Conservation (phyloP, 2,888 invertebrate genomes). For the Cheiracanthium punctorium region DNA sequence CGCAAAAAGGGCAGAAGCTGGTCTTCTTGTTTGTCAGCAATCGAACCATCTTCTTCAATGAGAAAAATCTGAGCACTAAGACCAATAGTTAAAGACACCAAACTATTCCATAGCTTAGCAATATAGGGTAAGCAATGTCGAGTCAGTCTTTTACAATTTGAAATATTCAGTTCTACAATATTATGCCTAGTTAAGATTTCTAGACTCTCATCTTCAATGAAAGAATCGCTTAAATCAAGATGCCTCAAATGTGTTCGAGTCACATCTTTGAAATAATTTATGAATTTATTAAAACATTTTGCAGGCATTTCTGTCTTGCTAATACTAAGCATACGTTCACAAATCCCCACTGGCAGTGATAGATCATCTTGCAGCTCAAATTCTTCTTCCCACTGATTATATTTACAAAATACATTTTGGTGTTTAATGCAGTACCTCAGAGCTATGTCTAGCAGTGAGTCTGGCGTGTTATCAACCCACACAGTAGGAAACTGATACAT, state of each 20-base stretch:
- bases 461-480: slow-evolving; percentile 77
- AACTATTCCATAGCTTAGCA: slow-evolving; percentile 72
- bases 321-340: slow-evolving; percentile 82
- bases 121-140: slow-evolving; percentile 82
- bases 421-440: slow-evolving; percentile 80
- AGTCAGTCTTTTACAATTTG: slow-evolving; percentile 84
- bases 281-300: slow-evolving; percentile 80
- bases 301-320: slow-evolving; percentile 74
- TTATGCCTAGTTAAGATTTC: slow-evolving; percentile 84
- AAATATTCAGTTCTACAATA: slow-evolving; percentile 84
- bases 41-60: slow-evolving; percentile 14
- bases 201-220: slow-evolving; percentile 84
- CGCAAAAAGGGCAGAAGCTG: slow-evolving; percentile 20
- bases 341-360: slow-evolving; percentile 83
- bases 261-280: slow-evolving; percentile 84
- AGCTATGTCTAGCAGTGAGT: slow-evolving; percentile 79
- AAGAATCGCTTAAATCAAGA: slow-evolving; percentile 83
- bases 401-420: slow-evolving; percentile 80
- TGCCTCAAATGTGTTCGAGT: slow-evolving; percentile 82
- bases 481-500: slow-evolving; percentile 59
- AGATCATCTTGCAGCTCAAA: slow-evolving; percentile 80
- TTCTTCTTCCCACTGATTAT: slow-evolving; percentile 77
- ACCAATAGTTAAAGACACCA: slow-evolving; percentile 53
- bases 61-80: slow-evolving; percentile 43
- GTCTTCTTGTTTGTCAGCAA: slow-evolving; percentile 2